These are phyloP conservation scores for Tenthredo livida DNA, from an alignment of 2,888 invertebrate genomes.

Conservation along the genomic window DNA sequence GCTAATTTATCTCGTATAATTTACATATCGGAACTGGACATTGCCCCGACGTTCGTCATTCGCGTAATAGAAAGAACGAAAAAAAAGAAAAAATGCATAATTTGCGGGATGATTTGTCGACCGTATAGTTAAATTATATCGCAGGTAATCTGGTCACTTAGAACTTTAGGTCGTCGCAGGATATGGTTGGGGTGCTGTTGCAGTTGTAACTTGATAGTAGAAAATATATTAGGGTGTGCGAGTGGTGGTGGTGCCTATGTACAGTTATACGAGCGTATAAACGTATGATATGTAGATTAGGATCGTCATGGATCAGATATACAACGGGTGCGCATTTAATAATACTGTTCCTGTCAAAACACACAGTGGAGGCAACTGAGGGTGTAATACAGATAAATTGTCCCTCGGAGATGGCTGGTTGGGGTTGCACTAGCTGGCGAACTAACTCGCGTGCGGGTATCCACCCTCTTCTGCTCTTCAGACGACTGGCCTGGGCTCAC, in stretches of 20 bases:
- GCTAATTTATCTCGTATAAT: slow-evolving; percentile 34
- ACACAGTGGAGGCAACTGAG: slow-evolving; percentile 75
- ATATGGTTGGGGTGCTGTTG: background rate
- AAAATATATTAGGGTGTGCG: background rate
- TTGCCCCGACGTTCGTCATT: background rate
- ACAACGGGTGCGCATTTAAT: slow-evolving; percentile 72
- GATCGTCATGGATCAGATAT: slow-evolving; percentile 77
- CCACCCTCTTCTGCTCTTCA: slow-evolving; percentile 53
- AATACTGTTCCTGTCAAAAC: slow-evolving; percentile 78
- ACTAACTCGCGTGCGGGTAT: slow-evolving; percentile 52
- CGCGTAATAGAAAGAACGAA: background rate
- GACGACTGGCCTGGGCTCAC: background rate
- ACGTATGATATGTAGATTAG: slow-evolving; percentile 77
- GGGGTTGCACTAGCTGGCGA: slow-evolving; percentile 53
- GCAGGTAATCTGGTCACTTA: too few species aligned
- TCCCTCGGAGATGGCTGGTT: slow-evolving; percentile 68
- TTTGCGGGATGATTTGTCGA: background rate
- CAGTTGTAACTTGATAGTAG: slow-evolving; percentile 20
- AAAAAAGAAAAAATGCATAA: background rate
- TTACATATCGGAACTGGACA: background rate
- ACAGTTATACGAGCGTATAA: slow-evolving; percentile 39
- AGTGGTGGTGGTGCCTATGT: too few species aligned
- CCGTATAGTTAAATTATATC: too few species aligned
- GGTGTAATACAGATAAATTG: slow-evolving; percentile 78
- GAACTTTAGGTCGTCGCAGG: background rate